These are phyloP conservation scores for Megaceryle maxima DNA, from an alignment of 2,113 vertebrate genomes.

Conservation along the genomic window DNA sequence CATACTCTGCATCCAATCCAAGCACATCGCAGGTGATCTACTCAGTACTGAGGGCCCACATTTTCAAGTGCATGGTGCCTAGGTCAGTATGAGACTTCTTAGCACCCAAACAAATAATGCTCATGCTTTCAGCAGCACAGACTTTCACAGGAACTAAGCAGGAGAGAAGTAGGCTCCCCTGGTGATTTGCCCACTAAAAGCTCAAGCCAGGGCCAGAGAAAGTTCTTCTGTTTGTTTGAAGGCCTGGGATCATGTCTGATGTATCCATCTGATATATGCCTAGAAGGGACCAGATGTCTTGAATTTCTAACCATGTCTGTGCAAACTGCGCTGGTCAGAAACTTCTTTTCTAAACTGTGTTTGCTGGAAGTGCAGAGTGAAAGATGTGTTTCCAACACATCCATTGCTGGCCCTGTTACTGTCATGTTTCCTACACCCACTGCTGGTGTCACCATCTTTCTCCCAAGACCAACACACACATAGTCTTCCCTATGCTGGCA, in stretches of 20 bases:
- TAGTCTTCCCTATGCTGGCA: neutral
- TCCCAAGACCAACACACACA: neutral
- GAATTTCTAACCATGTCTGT: neutral
- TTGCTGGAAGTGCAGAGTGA: neutral
- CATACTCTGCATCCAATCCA: neutral
- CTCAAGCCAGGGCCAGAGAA: neutral
- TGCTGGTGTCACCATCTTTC: neutral
- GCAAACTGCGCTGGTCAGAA: neutral
- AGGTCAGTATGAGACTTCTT: neutral
- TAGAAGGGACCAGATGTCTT: neutral
- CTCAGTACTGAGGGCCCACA: neutral
- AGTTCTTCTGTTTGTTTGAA: neutral
- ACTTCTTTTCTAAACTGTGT: neutral
- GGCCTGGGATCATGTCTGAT: neutral
- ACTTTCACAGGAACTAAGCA: neutral
- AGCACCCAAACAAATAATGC: neutral
- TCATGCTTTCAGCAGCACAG: neutral
- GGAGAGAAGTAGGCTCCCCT: neutral
- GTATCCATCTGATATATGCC: neutral
- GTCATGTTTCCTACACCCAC: neutral
- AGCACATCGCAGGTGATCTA: neutral
- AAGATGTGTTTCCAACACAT: neutral
- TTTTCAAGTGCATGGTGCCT: neutral
- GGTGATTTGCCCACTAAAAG: neutral
- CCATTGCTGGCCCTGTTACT: neutral